Evolutionary conservation across 2,113 vertebrate species (phyloP), one percentile per base, ranked within the genome.

Genomic region (Cottus gobio): DNA sequence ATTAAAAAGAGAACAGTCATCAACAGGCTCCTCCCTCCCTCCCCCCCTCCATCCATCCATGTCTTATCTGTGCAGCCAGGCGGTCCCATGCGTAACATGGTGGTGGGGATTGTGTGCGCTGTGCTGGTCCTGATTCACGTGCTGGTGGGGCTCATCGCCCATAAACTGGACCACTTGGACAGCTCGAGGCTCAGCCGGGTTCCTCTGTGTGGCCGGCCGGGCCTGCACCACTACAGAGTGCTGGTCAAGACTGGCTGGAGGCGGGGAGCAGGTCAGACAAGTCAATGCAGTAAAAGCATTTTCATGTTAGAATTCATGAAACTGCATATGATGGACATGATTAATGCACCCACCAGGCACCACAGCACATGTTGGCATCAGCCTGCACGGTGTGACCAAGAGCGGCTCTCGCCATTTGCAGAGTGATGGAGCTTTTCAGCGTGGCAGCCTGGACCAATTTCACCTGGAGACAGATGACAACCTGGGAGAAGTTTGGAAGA

Each of bases 401-500:
- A 96, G 96, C 52, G 95, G 96, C 11, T 91, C 94, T 6, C 95
- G 92, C 10, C 95, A 96, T 79, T 92, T 96, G 84, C 93, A 93
- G 75, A 88, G 91, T 54, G 87, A 94, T 2, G 95, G 95, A 54
- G 95, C 94, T 8, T 95, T 96, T 80, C 94, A 93, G 70, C 92
- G 92, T 1, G 94, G 94, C 16, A 63, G 90, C 57, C 86, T 95
- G 70, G 95, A 96, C 73, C 93, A 94, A 80, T 96, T 96, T 87
- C 95, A 95, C 69, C 68, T 96, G 75, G 95, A 96, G 91, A 95
- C 94, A 0, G 93, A 96, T 12, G 79, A 87, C 79, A 94, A 90
- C 85, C 80, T 96, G 64, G 93, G 95, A 57, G 95, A 96, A 75
- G 90, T 96, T 63, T 96, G 95, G 95, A 96, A 96, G 90, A 95